Percentiles rank a stretch among this genome's conserved stretches.
Evolutionary conservation across 1,140 invertebrate genomes (phyloP).

Genomic region (Leptonema lineaticorne): DNA sequence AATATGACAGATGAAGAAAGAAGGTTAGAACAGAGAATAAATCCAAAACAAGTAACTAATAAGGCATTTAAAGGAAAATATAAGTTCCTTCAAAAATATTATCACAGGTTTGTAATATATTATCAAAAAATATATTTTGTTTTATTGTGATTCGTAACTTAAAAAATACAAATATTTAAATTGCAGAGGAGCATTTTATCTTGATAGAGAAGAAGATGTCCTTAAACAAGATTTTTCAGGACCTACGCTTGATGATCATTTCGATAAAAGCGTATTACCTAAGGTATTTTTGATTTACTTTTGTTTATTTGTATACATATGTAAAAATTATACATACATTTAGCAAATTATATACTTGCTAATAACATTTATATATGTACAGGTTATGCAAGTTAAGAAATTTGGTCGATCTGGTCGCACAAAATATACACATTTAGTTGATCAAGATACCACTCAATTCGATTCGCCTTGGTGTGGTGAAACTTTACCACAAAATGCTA

Average conservation of each 20-base stretch:
- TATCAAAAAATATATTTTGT: background rate
- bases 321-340: background rate
- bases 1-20: conserved; percentile 97
- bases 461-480: conserved; percentile 96
- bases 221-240: conserved; percentile 95
- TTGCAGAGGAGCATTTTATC: conserved; percentile 90
- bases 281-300: conserved; percentile 58
- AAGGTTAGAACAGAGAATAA: conserved; percentile 82
- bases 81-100: conserved; percentile 99
- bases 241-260: conserved; percentile 97
- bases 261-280: conserved; percentile 97
- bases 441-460: conserved; percentile 98
- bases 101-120: conserved; percentile 66
- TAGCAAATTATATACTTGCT: background rate
- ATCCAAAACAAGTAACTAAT: conserved; percentile 93
- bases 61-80: conserved; percentile 98
- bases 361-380: background rate
- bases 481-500: conserved; percentile 68
- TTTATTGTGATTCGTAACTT: background rate
- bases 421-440: conserved; percentile 98
- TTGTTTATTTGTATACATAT: background rate
- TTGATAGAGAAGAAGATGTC: conserved; percentile 93
- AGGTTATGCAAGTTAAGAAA: conserved; percentile 99
- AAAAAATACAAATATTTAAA: conserved; percentile 16
- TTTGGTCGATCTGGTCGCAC: conserved; percentile 98